A percentile compares a stretch with the other conserved stretches of the same genome.
Evolutionary conservation across 2,113 vertebrate species (phyloP).

Genomic region (Dissostichus mawsoni): DNA sequence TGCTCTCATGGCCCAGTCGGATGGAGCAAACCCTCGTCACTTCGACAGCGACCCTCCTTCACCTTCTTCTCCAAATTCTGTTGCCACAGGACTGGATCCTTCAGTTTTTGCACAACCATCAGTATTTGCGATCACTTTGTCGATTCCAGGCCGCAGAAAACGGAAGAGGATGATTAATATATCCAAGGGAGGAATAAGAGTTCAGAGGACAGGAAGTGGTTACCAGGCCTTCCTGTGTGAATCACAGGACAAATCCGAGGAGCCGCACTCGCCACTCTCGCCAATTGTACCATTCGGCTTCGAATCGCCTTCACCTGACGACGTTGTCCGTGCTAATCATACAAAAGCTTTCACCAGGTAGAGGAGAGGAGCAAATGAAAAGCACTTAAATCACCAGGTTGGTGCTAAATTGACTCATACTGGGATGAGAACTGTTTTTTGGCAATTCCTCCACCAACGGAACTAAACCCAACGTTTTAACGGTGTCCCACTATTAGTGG

Average conservation of each 20-base stretch:
- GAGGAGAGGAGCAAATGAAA: not conserved
- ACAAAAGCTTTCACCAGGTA: constrained; percentile 91
- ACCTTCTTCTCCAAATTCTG: constrained; percentile 1
- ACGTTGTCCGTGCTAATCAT: constrained; percentile 93
- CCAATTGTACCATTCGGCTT: constrained; percentile 91
- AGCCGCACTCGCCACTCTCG: constrained; percentile 77
- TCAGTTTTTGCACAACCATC: constrained; percentile 89
- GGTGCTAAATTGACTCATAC: constrained; percentile 9
- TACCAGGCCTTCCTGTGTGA: constrained; percentile 84
- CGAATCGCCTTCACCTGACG: constrained; percentile 94
- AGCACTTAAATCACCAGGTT: not conserved
- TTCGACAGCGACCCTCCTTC: constrained; percentile 19
- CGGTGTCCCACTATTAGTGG: not conserved
- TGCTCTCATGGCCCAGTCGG: constrained; percentile 82
- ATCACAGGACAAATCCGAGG: constrained; percentile 84
- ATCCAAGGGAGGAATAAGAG: constrained; percentile 29
- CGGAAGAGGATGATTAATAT: constrained; percentile 70
- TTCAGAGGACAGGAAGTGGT: constrained; percentile 37
- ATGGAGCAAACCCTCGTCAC: constrained; percentile 27
- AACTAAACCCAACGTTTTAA: constrained; percentile 20
- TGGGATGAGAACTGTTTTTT: not conserved
- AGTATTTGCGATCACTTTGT: constrained; percentile 91
- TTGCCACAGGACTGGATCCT: constrained; percentile 55
- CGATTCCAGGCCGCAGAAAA: constrained; percentile 82
- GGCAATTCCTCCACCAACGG: not conserved